phyloP scores from a whole-genome alignment of 2,113 vertebrate genomes.

The Meles meles region DNA sequence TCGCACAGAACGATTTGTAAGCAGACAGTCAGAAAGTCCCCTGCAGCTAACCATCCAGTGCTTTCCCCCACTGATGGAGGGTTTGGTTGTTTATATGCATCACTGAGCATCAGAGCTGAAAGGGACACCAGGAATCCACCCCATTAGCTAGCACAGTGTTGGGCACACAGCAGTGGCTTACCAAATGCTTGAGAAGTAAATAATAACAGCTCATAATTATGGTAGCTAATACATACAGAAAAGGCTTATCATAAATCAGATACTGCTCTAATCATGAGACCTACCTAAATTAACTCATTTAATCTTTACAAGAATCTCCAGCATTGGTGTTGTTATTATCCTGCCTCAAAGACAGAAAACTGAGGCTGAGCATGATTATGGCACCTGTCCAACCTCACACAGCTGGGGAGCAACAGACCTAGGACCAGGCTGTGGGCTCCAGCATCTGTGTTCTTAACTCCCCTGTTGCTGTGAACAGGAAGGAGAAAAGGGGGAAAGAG shows the following conservation, averaged over 20 bases:
- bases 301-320: background rate
- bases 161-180: constrained; percentile 6
- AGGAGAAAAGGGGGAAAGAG: background rate
- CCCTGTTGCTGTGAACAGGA: background rate
- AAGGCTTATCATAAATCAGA: background rate
- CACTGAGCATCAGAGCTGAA: background rate
- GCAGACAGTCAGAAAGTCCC: constrained; percentile 30
- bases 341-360: background rate
- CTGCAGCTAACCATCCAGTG: constrained; percentile 32
- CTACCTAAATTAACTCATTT: background rate
- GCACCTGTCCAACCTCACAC: background rate
- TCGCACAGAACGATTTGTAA: constrained; percentile 56
- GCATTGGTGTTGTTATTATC: background rate
- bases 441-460: background rate
- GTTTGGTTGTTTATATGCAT: background rate
- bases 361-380: background rate
- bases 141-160: background rate
- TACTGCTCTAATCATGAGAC: background rate
- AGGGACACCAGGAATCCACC: background rate
- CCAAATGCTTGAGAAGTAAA: constrained; percentile 18
- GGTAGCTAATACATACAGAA: background rate
- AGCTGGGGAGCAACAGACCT: background rate
- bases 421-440: background rate
- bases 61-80: background rate
- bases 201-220: constrained; percentile 4